These are phyloP conservation scores for Machimus atricapillus DNA, from an alignment of 2,888 invertebrate species.

Conservation along the genomic window DNA sequence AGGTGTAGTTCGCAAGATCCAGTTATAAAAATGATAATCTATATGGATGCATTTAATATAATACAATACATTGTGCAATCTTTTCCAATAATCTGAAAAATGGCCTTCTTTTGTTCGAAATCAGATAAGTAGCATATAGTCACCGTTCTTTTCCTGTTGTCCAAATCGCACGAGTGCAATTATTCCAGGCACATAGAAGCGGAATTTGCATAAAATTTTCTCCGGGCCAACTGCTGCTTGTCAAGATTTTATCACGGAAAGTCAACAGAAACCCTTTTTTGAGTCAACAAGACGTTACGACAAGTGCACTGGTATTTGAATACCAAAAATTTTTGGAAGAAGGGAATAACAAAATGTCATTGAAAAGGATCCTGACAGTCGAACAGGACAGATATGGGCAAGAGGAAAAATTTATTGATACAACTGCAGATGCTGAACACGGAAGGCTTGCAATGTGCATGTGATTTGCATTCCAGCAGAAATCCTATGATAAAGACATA, in stretches of 20 bases:
- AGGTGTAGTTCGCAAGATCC: too few species aligned
- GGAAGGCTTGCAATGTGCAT: not conserved
- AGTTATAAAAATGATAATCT: not conserved
- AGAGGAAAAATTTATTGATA: slow-evolving; percentile 31
- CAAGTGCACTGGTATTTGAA: slow-evolving; percentile 30
- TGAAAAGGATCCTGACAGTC: not conserved
- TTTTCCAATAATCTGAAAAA: not conserved
- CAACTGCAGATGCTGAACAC: slow-evolving; percentile 18
- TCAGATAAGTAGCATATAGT: not conserved
- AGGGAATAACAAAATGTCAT: slow-evolving; percentile 25
- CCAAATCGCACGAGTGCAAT: not conserved
- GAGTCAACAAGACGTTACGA: slow-evolving; percentile 24
- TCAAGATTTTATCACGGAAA: slow-evolving; percentile 29
- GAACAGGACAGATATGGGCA: not conserved
- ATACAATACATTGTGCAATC: not conserved
- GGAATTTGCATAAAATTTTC: slow-evolving; percentile 29
- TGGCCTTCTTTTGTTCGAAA: not conserved
- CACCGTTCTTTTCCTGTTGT: not conserved
- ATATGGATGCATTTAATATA: not conserved
- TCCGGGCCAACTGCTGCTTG: slow-evolving; percentile 10
- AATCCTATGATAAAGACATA: slow-evolving; percentile 16
- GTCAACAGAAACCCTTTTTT: slow-evolving; percentile 23
- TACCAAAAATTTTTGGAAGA: slow-evolving; percentile 9
- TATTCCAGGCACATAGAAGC: not conserved
- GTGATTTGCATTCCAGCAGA: slow-evolving; percentile 30